These are phyloP conservation scores for Pachycephus smyrnensis DNA, from an alignment of 2,888 invertebrate species.

Conservation along the genomic window DNA sequence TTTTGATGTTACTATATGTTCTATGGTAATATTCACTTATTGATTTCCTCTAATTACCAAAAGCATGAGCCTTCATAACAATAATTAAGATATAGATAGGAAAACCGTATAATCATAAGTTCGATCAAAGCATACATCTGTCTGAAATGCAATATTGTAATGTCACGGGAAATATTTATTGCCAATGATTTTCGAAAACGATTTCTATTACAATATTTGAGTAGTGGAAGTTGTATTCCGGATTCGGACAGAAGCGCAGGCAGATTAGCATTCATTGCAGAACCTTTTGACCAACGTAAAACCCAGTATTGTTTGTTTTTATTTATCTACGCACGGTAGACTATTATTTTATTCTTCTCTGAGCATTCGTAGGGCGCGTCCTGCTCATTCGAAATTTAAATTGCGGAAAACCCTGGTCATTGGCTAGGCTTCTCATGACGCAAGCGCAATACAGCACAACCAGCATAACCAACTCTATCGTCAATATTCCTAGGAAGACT, in stretches of 20 bases:
- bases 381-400: constrained; percentile 3
- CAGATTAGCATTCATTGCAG: background rate
- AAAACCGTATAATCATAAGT: background rate
- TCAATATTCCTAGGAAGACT: background rate
- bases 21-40: background rate
- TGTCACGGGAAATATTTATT: background rate
- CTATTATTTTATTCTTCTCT: background rate
- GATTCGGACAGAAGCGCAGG: background rate
- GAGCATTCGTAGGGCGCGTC: background rate
- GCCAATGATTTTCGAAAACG: background rate
- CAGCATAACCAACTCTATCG: background rate
- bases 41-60: background rate
- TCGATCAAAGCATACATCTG: background rate
- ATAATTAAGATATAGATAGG: background rate
- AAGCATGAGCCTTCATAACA: background rate
- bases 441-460: background rate
- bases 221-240: background rate
- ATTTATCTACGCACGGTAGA: background rate
- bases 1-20: background rate
- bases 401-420: constrained; percentile 2
- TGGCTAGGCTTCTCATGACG: background rate
- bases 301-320: background rate
- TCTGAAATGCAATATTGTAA: background rate
- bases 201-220: background rate
- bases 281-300: background rate